Evolutionary conservation across 2,113 vertebrate genomes (phyloP).

Genomic region (Oreochromis tanganicae): DNA sequence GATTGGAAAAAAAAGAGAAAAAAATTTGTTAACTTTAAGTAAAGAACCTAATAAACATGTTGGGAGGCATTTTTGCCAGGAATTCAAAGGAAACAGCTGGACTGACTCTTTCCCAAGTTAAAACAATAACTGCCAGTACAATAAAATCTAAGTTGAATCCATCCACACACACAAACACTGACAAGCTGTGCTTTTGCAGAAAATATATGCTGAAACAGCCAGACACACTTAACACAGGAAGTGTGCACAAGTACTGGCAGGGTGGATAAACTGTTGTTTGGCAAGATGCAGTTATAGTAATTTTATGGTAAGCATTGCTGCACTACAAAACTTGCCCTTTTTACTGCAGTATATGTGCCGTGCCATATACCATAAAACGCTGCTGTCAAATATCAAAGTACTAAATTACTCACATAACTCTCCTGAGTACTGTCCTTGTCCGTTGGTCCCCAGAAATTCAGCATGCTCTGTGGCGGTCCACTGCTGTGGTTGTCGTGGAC

Average conservation of each 20-base stretch:
- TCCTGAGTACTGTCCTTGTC: conserved; percentile 91
- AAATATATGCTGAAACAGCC: background rate
- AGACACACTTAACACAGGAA: background rate
- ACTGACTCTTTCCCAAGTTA: background rate
- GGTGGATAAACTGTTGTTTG: background rate
- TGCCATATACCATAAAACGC: background rate
- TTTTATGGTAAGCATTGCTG: background rate
- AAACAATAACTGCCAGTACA: background rate
- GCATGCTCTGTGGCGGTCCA: conserved; percentile 85
- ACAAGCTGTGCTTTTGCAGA: background rate
- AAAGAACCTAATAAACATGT: background rate
- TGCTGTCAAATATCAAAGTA: background rate
- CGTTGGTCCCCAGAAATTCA: conserved; percentile 87
- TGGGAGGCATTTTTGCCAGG: background rate
- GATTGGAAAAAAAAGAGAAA: rapidly evolving
- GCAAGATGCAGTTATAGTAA: background rate
- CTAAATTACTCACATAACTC: conserved; percentile 88
- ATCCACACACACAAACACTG: background rate
- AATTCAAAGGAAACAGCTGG: background rate
- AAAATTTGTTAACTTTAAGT: background rate
- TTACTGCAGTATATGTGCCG: background rate
- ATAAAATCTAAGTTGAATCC: background rate
- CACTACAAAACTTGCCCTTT: background rate
- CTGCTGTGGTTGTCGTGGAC: conserved; percentile 78
- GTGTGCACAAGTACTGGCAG: background rate